Base-by-base conservation (phyloP, 30 jellyfish, hydroid and myxozoan genomes). In the Catostylus mosaicus region DNA sequence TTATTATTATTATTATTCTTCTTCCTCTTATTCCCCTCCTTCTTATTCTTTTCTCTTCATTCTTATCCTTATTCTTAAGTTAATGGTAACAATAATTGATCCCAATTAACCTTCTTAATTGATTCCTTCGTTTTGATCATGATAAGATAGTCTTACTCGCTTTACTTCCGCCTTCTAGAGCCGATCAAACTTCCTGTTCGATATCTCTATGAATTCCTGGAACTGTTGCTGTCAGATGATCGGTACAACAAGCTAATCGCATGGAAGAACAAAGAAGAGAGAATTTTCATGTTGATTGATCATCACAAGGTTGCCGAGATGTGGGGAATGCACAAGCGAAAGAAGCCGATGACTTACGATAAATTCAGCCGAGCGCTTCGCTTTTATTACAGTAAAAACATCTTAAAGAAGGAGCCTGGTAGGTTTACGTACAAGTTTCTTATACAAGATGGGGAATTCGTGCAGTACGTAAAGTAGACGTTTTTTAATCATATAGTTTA, bases 251-350 rank as follows among this genome's bases (percentile, higher is more conserved):
- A 64, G 47, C 61, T 86, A 37, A 86, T 86, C 47, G 75, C 36
- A 16, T 86, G 96, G 96, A 75, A 75, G 67, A 60, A 86, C 87
- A 86, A 77, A 65, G 87, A 86, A 67, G 88, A 86, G 75, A 50
- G 96, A 54, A 47, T 77, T 8, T 86, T 86, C 64, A 86, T 77
- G 86, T 31, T 86, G 84, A 77, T 77, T 6, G 96, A 86, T 48
- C 96, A 77, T 36, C 90, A 86, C 67, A 57, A 87, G 43, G 96
- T 86, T 23, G 96, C 96, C 9, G 90, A 86, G 34, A 31, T 86
- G 81, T 86, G 96, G 96, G 96, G 96, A 6, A 76, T 86, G 84
- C 96, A 86, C 69, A 86, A 86, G 69, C 80, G 96, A 56, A 86
- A 86, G 82, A 86, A 86, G 59, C 85, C 89, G 29, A 86, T 86